Base-by-base conservation (phyloP, 2,888 invertebrate species). In the Sepioteuthis lessoniana region DNA sequence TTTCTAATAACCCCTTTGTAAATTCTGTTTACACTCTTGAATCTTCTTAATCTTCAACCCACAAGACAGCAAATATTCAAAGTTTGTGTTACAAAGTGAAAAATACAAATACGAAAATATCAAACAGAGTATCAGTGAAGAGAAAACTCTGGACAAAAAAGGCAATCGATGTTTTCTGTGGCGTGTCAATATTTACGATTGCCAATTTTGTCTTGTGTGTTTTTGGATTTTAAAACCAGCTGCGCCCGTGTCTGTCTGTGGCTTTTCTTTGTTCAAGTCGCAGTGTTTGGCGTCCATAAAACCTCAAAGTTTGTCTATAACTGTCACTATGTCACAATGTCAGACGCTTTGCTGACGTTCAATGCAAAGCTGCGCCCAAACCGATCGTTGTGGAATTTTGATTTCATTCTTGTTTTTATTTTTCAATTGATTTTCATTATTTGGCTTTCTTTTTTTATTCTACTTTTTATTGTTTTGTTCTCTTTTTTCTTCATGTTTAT, bases 171-270 rank as follows among this genome's bases (percentile, higher is more conserved):
- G 28, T n/a, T n/a, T 31, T 50, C 21, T 3, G 50, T 50, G 31
- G 31, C 76, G 76, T 76, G n/a, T 76, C 76, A 76, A 76, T 76
- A 76, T 76, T 76, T 76, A 76, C 76, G 76, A 76, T 76, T 76
- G 76, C 7, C 76, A 76, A 76, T 76, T 76, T 76, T 76, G 76
- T 76, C 76, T 31, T 76, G 31, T 76, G 76, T 76, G 0, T 28
- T 31, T 76, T 76, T 76, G 60, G 60, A 31, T 76, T 76, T 76
- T 31, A 76, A 76, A 76, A 76, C 31, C 76, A 76, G 76, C 76
- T 76, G 76, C 76, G 76, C 31, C 76, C n/a, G 76, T 76, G n/a
- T 31, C 31, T 31, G 76, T 76, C 76, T 76, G 31, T 76, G n/a
- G 31, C 10, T 13, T 76, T 76, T 76, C 76, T 76, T 76, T 76